phyloP scores from a whole-genome alignment of 1,140 invertebrate species.

The Leptonema lineaticorne region DNA sequence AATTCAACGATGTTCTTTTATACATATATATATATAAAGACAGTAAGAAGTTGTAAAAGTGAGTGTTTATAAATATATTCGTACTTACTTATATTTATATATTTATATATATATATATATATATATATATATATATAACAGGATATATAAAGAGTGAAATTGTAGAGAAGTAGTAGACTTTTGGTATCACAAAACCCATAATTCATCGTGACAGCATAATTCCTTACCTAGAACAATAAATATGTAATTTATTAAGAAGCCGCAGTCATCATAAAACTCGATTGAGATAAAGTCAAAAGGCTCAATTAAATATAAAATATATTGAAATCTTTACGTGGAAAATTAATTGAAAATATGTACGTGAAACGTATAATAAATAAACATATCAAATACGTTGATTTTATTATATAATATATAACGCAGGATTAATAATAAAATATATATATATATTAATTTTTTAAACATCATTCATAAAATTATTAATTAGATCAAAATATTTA shows the following conservation, averaged over 20 bases:
- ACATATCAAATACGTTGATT: background rate
- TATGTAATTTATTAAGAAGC: background rate
- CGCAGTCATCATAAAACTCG: conserved; percentile 3
- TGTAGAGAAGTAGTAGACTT: background rate
- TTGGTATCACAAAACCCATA: background rate
- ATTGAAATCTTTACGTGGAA: background rate
- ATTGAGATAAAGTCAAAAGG: background rate
- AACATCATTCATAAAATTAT: too few relatives aligned
- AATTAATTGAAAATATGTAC: background rate
- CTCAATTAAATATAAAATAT: background rate
- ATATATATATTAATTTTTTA: too few relatives aligned
- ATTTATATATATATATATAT: background rate
- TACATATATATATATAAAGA: too few relatives aligned
- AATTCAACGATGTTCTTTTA: too few relatives aligned
- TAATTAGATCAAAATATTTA: too few relatives aligned
- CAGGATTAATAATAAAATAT: too few relatives aligned
- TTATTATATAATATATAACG: too few relatives aligned
- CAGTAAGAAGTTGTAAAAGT: too few relatives aligned
- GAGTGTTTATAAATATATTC: background rate
- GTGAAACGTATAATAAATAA: background rate
- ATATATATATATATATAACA: too few relatives aligned
- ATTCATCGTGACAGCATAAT: conserved; percentile 8
- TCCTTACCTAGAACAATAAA: conserved; percentile 22
- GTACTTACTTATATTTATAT: background rate
- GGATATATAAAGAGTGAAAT: too few relatives aligned